Base-by-base conservation (phyloP, 2,888 invertebrate genomes). In the Philopedon plagiatum region DNA sequence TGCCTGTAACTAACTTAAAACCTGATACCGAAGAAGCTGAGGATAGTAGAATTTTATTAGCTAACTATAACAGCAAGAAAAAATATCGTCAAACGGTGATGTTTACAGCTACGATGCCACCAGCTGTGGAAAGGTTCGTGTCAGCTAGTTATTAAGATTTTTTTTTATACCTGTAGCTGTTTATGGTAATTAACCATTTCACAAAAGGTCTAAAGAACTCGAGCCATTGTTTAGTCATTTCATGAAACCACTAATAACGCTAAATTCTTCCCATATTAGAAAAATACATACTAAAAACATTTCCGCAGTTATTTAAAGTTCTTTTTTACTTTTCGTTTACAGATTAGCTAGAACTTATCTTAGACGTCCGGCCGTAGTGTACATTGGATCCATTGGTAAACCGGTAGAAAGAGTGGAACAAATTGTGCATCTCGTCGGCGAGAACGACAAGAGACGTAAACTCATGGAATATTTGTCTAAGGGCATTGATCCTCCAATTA, bases 91-190 rank as follows among this genome's bases (percentile, higher is more conserved):
- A 98, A 93, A 99, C 99, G 81, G 99, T 99, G 84, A 99, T 99
- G 99, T 99, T 99, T 86, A 99, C 99, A 57, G 99, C 99, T 2
- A 99, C 99, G 76, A 99, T 99, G 99, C 98, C 98, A 7, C 93
- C 98, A 0, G 96, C 98, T 1, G 98, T 99, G 1, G 99, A 99
- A 87, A 90, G 99, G 72, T 67, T 54, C 2, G 56, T 44, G 8
- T 15, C n/a, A 29, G 29, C 7, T 29, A 5, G 29, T 7, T 34
- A 3, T 3, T 5, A 3, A 32, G 32, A 1, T 32, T 1, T 49
- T 49, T 23, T 23, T n/a, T 5, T 29, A 9, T 37, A 13, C 23
- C 13, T 54, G n/a, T n/a, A n/a, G n/a, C n/a, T n/a, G n/a, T n/a
- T n/a, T n/a, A n/a, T n/a, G n/a, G n/a, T n/a, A n/a, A n/a, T n/a